Conservation (phyloP, 2,113 vertebrate genomes). For the Semnopithecus entellus region DNA sequence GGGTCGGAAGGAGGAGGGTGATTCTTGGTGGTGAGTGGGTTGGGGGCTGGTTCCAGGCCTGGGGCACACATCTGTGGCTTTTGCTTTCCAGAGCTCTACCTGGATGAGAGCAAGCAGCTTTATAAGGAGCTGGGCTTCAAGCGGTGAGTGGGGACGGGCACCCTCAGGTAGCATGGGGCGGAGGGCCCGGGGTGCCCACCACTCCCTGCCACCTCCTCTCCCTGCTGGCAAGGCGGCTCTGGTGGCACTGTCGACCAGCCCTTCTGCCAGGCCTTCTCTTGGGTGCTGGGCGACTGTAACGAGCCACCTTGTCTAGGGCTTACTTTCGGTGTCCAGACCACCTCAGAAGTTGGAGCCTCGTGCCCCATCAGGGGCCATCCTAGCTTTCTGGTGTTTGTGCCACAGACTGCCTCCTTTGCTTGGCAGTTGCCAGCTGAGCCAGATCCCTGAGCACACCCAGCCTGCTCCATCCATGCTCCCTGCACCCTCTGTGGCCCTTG, state of each 20-base stretch:
- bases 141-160: slow-evolving; percentile 79
- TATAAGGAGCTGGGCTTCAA: slow-evolving; percentile 90
- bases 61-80: not conserved
- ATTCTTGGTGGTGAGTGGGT: not conserved
- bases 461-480: not conserved
- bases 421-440: not conserved
- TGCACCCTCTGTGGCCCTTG: not conserved
- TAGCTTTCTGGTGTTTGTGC: not conserved
- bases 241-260: not conserved
- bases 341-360: not conserved
- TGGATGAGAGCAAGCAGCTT: slow-evolving; percentile 88
- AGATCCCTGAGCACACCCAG: not conserved
- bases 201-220: not conserved
- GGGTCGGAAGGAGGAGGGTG: not conserved
- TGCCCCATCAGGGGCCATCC: not conserved
- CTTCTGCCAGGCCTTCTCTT: not conserved
- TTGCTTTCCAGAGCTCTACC: slow-evolving; percentile 83
- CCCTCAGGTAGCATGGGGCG: too few species aligned
- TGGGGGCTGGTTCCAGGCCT: not conserved
- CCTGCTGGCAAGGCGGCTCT: accelerated
- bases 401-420: not conserved
- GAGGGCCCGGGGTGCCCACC: not conserved
- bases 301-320: not conserved
- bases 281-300: not conserved
- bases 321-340: not conserved